Conservation (phyloP, 2,797 vertebrate genomes). For the Hapalemur alaotrensis region DNA sequence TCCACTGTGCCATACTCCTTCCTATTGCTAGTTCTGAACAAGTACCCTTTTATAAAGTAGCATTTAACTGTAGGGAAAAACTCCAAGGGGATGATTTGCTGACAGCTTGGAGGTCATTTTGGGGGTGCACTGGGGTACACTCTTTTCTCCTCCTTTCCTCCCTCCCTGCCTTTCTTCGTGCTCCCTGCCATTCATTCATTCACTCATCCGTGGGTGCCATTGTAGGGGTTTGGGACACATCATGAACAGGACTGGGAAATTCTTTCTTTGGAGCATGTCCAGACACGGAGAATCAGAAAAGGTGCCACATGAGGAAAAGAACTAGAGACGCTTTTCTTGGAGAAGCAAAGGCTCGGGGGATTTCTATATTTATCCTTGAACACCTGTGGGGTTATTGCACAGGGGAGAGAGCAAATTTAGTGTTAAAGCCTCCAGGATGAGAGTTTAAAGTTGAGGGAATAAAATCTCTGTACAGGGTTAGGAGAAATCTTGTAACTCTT, state of each 20-base stretch:
- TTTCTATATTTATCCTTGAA: not conserved
- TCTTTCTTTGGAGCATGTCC: not conserved
- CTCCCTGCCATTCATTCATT: not conserved
- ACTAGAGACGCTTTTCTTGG: not conserved
- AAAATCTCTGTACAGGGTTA: not conserved
- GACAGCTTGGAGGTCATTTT: not conserved
- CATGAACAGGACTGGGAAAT: not conserved
- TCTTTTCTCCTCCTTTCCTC: not conserved
- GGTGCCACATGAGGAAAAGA: not conserved
- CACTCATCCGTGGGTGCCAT: not conserved
- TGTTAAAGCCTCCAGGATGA: not conserved
- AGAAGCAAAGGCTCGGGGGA: not conserved
- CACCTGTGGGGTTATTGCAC: not conserved
- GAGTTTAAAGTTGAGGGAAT: not conserved
- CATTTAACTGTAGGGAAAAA: not conserved
- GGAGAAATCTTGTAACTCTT: not conserved
- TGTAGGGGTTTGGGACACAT: not conserved
- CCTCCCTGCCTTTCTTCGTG: not conserved
- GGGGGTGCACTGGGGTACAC: not conserved
- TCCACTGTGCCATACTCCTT: not conserved
- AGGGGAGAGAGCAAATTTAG: not conserved
- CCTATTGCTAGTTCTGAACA: not conserved
- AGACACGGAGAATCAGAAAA: not conserved
- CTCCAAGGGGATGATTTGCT: not conserved
- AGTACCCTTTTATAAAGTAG: not conserved